Conservation (phyloP, 2,888 invertebrate species). For the Polymixis flavicincta region DNA sequence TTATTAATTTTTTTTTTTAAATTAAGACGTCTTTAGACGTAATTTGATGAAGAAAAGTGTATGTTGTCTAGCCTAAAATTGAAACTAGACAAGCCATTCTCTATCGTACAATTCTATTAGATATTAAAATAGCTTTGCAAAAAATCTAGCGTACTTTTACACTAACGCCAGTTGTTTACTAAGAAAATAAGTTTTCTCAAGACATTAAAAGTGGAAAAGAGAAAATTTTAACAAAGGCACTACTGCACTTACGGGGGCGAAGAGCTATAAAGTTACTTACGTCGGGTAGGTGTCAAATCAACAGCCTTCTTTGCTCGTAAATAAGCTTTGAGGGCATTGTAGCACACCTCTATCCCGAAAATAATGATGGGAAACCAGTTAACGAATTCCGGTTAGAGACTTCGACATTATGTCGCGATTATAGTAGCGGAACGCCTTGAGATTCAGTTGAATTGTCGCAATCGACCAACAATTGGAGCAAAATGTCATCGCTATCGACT, state of each 20-base stretch:
- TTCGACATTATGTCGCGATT: too few relatives aligned
- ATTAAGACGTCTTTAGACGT: too few relatives aligned
- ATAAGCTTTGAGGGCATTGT: constrained; percentile 13
- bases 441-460: too few relatives aligned
- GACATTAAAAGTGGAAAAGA: constrained; percentile 3
- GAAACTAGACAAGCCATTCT: background rate
- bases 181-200: constrained; percentile 4
- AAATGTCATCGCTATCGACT: too few relatives aligned
- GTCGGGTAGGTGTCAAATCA: constrained; percentile 13
- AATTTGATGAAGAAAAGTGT: too few relatives aligned
- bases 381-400: too few relatives aligned
- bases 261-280: background rate
- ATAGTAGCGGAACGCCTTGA: too few relatives aligned
- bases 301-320: constrained; percentile 32
- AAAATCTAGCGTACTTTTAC: background rate
- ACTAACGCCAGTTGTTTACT: background rate
- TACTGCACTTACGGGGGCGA: constrained; percentile 22
- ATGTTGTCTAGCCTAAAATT: background rate
- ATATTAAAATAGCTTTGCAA: background rate
- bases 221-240: constrained; percentile 12
- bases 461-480: too few relatives aligned
- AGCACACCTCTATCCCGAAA: background rate
- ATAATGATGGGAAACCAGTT: background rate
- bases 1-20: too few relatives aligned
- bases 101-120: background rate